Evolutionary conservation across 2,888 invertebrate genomes (phyloP), one percentile per base, ranked within the genome.

Genomic region (Tholera decimalis): DNA sequence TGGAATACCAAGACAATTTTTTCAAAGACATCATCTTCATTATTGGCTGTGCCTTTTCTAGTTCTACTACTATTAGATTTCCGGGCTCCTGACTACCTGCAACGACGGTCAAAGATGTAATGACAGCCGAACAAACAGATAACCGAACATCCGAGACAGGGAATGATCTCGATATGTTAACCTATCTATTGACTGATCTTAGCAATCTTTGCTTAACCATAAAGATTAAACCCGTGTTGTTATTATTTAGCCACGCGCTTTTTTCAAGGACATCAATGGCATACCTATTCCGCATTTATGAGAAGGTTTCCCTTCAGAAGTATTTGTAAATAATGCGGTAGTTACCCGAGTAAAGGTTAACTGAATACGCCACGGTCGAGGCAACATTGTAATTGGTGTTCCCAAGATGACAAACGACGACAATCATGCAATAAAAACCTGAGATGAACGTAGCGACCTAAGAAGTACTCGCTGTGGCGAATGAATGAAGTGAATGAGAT

Each of bases 361-460:
- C 67, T 72, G 72, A 79, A 80, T 75, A 77, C 76, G 79, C 79
- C 81, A 88, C 85, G 87, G 83, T 86, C 85, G 83, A 85, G 77
- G 83, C 83, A 78, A 86, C 88, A 51, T 78, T 60, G 82, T 92
- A 92, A 92, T 91, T 90, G 91, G 74, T 81, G 85, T 76, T 85
- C 82, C 76, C 75, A 83, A 84, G 83, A 83, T 82, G 87, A 86
- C 88, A 85, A 79, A 63, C 78, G 84, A 83, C 84, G 79, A 89
- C 91, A 90, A 91, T 90, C 91, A 91, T 88, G 85, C 83, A 90
- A 92, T 91, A 90, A 91, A 87, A 86, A 86, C 83, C 70, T 62
- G 76, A 72, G 73, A 77, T 76, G 68, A 71, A 75, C 49, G 60
- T 68, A 77, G 70, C 63, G 39, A 70, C 51, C 71, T 73, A 76